Evolutionary conservation across 2,797 vertebrate species (phyloP), one percentile per base, ranked within the genome.

Genomic region (Hippopotamyrus pictus): DNA sequence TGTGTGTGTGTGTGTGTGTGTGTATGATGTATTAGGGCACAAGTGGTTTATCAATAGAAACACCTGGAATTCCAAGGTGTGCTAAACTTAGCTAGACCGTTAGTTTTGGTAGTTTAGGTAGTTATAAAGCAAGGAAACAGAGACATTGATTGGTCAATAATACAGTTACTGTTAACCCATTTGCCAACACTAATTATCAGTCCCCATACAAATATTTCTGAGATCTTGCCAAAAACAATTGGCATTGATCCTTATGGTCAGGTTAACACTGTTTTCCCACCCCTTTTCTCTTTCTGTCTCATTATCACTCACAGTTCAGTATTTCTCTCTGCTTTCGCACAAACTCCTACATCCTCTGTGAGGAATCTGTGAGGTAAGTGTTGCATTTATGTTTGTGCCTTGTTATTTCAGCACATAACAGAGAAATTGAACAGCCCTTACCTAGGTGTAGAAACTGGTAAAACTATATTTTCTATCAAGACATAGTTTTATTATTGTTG

Each of bases 331-430:
- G 12, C 62, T 50, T 88, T 46, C 76, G 25, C 44, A 48, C 65
- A 41, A 90, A 65, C 88, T 92, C 90, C 90, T 94, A 91, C 93
- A 93, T 91, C 92, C 53, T 88, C 90, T 90, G 93, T 95, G 95
- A 94, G 95, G 95, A 96, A 96, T 96, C 92, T 95, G 91, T 94
- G 93, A 94, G 90, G 91, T 92, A 93, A 93, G 95, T 96, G 94
- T 93, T 95, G 95, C 93, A 95, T 96, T 96, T 95, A 91, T 94
- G 91, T 93, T 95, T 93, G 93, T 93, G 89, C 90, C 88, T 88
- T 91, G 89, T 89, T 91, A 91, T 91, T 90, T 94, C 92, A 92
- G 93, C 93, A 92, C 92, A 91, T 91, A 93, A 91, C 90, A 92
- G 92, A 92, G 93, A 93, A 91, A 91, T 90, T 92, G 87, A 89